Conservation (phyloP, 2,888 invertebrate genomes). For the Drosophila pseudotakahashii region DNA sequence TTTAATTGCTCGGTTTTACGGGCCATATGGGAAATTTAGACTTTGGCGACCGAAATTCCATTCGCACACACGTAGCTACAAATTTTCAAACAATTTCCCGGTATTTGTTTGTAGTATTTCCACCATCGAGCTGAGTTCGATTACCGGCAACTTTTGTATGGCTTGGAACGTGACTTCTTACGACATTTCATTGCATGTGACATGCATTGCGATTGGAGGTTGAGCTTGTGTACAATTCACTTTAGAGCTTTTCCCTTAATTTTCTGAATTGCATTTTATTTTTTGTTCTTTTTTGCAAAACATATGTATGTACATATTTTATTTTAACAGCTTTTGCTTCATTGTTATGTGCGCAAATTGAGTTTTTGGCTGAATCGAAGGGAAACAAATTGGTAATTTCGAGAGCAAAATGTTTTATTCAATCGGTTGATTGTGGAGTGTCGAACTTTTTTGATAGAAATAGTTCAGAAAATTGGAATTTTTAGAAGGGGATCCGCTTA, state of each 20-base stretch:
- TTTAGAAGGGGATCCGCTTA: background rate
- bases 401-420: constrained; percentile 35
- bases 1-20: constrained; percentile 68
- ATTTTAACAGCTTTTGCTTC: constrained; percentile 15
- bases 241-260: constrained; percentile 22
- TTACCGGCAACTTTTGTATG: constrained; percentile 60
- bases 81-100: constrained; percentile 31
- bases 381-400: constrained; percentile 10
- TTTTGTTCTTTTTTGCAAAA: constrained; percentile 12
- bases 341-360: constrained; percentile 17
- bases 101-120: constrained; percentile 18
- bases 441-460: constrained; percentile 8
- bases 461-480: constrained; percentile 1
- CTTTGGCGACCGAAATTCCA: constrained; percentile 16
- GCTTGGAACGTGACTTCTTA: constrained; percentile 58
- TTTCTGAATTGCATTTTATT: constrained; percentile 18
- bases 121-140: constrained; percentile 45
- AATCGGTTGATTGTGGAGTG: constrained; percentile 3
- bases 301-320: constrained; percentile 11
- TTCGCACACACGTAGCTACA: constrained; percentile 33
- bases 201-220: constrained; percentile 57
- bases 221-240: constrained; percentile 5
- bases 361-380: constrained; percentile 18
- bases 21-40: constrained; percentile 63
- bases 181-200: constrained; percentile 59